phyloP scores from a whole-genome alignment of 2,113 vertebrate species.

The Chaetodon trifascialis region DNA sequence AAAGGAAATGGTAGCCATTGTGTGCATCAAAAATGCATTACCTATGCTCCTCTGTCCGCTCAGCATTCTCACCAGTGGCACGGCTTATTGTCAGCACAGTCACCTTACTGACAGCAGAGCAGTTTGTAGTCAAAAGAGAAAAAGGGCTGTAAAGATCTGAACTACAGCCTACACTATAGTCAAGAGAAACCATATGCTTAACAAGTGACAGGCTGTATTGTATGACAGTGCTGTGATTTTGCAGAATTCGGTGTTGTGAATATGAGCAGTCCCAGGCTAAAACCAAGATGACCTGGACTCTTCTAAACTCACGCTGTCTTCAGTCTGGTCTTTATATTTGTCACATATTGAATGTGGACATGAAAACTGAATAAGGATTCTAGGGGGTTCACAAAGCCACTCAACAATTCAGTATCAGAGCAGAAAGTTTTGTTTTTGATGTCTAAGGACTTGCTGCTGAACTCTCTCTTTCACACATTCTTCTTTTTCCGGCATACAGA shows the following conservation, averaged over 20 bases:
- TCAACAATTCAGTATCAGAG: constrained; percentile 23
- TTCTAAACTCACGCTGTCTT: not conserved
- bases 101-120: constrained; percentile 59
- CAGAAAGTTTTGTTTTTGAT: constrained; percentile 55
- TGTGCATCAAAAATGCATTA: constrained; percentile 81
- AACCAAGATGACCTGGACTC: not conserved
- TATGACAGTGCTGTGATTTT: not conserved
- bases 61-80: constrained; percentile 64
- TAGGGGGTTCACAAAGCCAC: not conserved
- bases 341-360: not conserved
- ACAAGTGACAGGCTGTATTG: not conserved
- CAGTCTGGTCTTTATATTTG: not conserved
- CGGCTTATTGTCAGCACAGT: constrained; percentile 56
- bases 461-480: constrained; percentile 17
- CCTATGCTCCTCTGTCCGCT: constrained; percentile 67
- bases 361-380: constrained; percentile 3
- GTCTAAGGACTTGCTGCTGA: constrained; percentile 49
- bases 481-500: constrained; percentile 58
- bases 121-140: constrained; percentile 50
- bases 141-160: constrained; percentile 22
- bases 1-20: constrained; percentile 61
- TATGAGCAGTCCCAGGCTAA: not conserved
- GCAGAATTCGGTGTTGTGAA: not conserved
- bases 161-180: not conserved
- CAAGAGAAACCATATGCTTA: not conserved